Conservation (phyloP, 1,140 invertebrate genomes). For the Sycophila sp. region DNA sequence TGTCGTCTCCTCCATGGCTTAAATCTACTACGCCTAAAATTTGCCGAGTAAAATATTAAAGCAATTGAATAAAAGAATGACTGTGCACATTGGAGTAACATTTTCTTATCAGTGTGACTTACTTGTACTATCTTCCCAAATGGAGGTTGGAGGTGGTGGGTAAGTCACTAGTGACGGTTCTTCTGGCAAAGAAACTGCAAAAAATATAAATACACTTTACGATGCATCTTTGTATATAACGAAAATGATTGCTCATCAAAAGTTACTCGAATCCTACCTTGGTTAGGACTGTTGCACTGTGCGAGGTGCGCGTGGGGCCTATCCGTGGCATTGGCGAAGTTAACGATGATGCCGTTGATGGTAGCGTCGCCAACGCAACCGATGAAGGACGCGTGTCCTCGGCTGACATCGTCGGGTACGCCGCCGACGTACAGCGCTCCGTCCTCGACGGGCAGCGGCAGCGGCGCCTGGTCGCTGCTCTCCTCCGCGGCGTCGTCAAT, state of each 20-base stretch:
- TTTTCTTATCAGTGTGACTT: no score
- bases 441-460: constrained; percentile 71
- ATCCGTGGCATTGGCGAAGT: constrained; percentile 80
- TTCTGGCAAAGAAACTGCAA: not conserved
- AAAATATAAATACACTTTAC: no score
- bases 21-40: constrained; percentile 16
- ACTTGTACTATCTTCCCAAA: not conserved
- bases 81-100: not conserved
- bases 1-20: not conserved
- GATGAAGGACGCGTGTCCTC: constrained; percentile 69
- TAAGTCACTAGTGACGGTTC: not conserved
- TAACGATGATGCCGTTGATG: constrained; percentile 81
- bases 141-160: not conserved
- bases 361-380: constrained; percentile 91
- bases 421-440: constrained; percentile 88
- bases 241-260: no score
- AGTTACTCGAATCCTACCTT: constrained; percentile 17
- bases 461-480: constrained; percentile 68
- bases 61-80: not conserved
- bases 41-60: not conserved
- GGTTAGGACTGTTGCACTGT: constrained; percentile 65
- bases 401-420: constrained; percentile 69
- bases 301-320: constrained; percentile 73
- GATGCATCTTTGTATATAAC: no score
- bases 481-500: constrained; percentile 83